Conservation (phyloP, 2,113 vertebrate genomes). For the Strix uralensis region DNA sequence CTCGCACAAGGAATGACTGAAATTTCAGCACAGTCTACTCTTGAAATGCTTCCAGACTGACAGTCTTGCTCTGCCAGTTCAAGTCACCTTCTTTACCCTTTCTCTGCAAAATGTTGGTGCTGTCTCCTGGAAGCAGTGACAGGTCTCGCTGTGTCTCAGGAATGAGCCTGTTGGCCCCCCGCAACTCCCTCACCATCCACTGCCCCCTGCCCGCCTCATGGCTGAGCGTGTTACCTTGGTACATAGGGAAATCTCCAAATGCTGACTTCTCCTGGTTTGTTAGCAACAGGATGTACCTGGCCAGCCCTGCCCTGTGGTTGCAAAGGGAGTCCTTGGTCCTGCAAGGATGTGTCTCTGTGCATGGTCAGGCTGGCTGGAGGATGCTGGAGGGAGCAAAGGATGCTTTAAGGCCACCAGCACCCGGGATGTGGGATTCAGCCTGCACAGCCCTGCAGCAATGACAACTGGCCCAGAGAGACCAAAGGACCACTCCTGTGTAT, state of each 20-base stretch:
- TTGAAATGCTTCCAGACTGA: neutral
- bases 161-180: neutral
- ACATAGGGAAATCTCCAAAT: neutral
- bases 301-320: neutral
- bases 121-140: neutral
- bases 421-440: neutral
- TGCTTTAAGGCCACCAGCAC: neutral
- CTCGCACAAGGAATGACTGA: neutral
- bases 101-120: neutral
- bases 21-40: neutral
- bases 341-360: neutral
- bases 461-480: neutral
- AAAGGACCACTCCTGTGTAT: neutral
- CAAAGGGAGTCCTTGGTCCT: neutral
- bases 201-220: neutral
- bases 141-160: neutral
- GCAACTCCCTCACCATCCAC: accelerated
- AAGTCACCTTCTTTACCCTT: neutral
- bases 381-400: neutral
- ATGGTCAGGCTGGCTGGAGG: neutral
- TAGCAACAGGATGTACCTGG: neutral
- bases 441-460: neutral
- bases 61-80: neutral
- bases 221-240: neutral
- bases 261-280: neutral